These are phyloP conservation scores for Grapholita molesta DNA, from an alignment of 1,140 invertebrate species.

Conservation along the genomic window DNA sequence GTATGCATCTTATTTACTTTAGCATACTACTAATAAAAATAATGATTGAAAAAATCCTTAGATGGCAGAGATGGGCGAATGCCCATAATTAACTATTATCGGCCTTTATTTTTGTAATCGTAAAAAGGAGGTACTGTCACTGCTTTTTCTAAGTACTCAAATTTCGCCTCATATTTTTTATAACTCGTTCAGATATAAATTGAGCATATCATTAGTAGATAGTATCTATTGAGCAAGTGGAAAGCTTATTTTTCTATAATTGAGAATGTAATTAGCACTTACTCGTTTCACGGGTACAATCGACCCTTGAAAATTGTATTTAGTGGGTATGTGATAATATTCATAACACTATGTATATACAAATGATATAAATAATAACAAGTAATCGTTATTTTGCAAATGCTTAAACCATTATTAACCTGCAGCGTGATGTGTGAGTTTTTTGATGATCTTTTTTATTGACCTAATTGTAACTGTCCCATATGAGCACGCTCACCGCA, in stretches of 20 bases:
- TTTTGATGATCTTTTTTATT: constrained; percentile 24
- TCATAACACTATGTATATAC: constrained; percentile 25
- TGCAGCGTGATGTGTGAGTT: constrained; percentile 17
- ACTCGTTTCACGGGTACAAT: not conserved
- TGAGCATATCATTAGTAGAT: not conserved
- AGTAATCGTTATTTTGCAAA: not conserved
- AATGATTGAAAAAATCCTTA: too few relatives aligned
- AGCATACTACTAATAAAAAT: too few relatives aligned
- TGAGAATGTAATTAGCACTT: not conserved
- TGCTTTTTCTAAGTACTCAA: not conserved
- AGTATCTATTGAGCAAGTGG: not conserved
- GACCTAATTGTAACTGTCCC: not conserved
- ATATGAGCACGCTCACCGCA: not conserved
- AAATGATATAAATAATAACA: constrained; percentile 25
- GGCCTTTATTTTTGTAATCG: too few relatives aligned
- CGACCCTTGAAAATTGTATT: not conserved
- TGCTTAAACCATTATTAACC: not conserved
- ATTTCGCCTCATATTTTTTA: too few relatives aligned
- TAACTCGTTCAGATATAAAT: not conserved
- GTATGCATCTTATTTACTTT: too few relatives aligned
- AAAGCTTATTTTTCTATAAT: not conserved
- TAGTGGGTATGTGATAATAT: constrained; percentile 35
- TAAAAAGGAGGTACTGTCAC: too few relatives aligned
- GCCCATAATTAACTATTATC: too few relatives aligned
- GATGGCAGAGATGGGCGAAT: too few relatives aligned